Evolutionary conservation across 2,888 invertebrate species (phyloP).

Genomic region (Rhamnusium bicolor): DNA sequence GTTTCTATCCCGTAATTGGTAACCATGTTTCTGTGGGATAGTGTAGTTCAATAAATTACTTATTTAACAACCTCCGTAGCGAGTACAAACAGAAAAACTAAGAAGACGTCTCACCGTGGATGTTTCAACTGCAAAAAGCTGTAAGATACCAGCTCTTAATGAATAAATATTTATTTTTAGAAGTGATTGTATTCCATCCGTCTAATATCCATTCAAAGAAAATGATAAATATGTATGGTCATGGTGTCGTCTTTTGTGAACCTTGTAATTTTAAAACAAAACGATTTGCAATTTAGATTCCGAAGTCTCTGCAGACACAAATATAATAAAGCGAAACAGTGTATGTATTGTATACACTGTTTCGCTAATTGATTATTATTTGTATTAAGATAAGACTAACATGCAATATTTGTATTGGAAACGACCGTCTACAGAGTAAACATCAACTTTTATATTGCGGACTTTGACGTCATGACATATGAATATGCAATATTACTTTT

Average conservation of each 20-base stretch:
- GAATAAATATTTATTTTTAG: conserved; percentile 61
- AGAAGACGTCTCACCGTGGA: neutral
- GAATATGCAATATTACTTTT: neutral
- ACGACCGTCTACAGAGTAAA: neutral
- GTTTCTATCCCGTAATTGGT: too few species aligned
- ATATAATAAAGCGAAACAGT: conserved; percentile 1
- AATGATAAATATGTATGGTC: conserved; percentile 66
- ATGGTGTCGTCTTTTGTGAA: conserved; percentile 64
- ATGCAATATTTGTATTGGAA: neutral
- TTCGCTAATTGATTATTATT: conserved; percentile 42
- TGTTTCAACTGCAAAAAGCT: neutral
- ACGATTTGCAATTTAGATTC: conserved; percentile 64
- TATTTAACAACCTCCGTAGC: too few species aligned
- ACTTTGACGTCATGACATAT: neutral
- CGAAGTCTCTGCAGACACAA: conserved; percentile 14
- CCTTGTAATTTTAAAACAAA: conserved; percentile 65
- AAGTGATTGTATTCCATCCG: conserved; percentile 48
- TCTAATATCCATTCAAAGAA: conserved; percentile 49
- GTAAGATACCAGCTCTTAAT: conserved; percentile 14
- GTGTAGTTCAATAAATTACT: too few species aligned
- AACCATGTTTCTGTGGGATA: too few species aligned
- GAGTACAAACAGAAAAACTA: neutral
- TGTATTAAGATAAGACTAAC: neutral
- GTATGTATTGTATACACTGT: neutral
- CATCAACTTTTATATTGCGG: neutral